Evolutionary conservation across 2,113 vertebrate genomes (phyloP).

Genomic region (Labeo catla): DNA sequence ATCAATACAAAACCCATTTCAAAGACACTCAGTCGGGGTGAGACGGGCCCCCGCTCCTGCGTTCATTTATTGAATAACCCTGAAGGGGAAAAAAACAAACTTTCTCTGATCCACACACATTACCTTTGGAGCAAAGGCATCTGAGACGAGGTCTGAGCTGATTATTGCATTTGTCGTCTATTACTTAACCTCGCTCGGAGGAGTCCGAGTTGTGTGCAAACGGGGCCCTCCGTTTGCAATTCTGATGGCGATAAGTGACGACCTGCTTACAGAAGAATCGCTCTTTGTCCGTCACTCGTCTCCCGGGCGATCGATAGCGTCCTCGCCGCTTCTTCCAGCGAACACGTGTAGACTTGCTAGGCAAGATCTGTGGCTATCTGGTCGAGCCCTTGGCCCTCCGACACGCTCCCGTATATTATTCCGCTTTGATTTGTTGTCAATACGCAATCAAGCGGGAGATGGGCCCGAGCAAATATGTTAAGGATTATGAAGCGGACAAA

Average conservation of each 20-base stretch:
- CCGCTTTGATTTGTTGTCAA: conserved; percentile 82
- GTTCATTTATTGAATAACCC: conserved; percentile 99
- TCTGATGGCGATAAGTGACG: conserved; percentile 38
- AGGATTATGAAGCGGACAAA: conserved; percentile 80
- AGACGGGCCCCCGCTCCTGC: conserved; percentile 86
- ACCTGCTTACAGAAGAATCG: conserved; percentile 32
- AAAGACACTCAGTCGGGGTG: conserved; percentile 89
- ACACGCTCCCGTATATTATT: conserved; percentile 76
- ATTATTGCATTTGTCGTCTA: conserved; percentile 92
- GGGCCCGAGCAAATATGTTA: conserved; percentile 72
- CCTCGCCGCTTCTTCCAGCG: conserved; percentile 70
- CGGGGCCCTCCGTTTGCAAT: conserved; percentile 13
- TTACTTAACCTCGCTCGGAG: conserved; percentile 80
- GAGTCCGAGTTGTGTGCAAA: background rate
- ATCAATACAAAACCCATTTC: conserved; percentile 99
- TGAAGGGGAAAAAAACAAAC: conserved; percentile 87
- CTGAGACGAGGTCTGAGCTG: conserved; percentile 63
- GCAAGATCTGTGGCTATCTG: conserved; percentile 71
- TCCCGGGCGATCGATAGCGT: conserved; percentile 72
- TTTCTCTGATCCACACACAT: conserved; percentile 91
- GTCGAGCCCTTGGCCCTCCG: conserved; percentile 64
- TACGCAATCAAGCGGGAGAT: conserved; percentile 77
- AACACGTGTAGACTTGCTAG: conserved; percentile 77
- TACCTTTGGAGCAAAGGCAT: conserved; percentile 88
- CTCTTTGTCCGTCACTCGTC: conserved; percentile 16